Evolutionary conservation across 53 echinoderm and acorn worm genomes (phyloP).

Genomic region (Holothuria leucospilota): DNA sequence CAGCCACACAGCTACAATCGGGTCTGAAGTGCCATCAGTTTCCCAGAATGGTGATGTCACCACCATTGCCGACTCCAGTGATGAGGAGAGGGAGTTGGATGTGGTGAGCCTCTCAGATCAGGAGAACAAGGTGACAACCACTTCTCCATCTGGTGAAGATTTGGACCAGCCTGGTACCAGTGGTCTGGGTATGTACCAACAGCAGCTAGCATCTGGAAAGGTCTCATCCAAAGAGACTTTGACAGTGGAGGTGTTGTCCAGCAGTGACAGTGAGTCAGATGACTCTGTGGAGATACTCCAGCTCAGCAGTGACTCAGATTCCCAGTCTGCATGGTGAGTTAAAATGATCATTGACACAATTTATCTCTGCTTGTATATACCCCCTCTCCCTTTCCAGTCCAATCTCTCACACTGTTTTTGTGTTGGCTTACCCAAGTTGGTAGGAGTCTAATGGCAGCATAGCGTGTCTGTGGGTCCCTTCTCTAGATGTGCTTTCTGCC

Average conservation of each 20-base stretch:
- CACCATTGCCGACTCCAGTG: constrained; percentile 42
- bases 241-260: constrained; percentile 38
- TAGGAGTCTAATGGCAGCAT: no score
- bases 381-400: no score
- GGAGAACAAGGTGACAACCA: constrained; percentile 44
- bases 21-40: constrained; percentile 34
- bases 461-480: no score
- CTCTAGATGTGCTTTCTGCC: no score
- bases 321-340: constrained; percentile 40
- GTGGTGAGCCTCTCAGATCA: constrained; percentile 49
- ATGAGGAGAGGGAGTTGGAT: constrained; percentile 42
- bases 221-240: constrained; percentile 13
- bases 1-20: constrained; percentile 43
- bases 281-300: constrained; percentile 34
- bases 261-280: constrained; percentile 39
- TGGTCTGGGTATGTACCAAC: constrained; percentile 46
- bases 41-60: constrained; percentile 50
- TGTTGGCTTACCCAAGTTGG: no score
- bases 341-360: not conserved
- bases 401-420: no score
- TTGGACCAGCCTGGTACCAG: constrained; percentile 47
- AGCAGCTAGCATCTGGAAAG: constrained; percentile 35
- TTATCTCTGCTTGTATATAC: no score
- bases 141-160: constrained; percentile 12
- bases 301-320: constrained; percentile 45